These are phyloP conservation scores for Eumacrocentrus americanus DNA, from an alignment of 2,888 invertebrate species.

Conservation along the genomic window DNA sequence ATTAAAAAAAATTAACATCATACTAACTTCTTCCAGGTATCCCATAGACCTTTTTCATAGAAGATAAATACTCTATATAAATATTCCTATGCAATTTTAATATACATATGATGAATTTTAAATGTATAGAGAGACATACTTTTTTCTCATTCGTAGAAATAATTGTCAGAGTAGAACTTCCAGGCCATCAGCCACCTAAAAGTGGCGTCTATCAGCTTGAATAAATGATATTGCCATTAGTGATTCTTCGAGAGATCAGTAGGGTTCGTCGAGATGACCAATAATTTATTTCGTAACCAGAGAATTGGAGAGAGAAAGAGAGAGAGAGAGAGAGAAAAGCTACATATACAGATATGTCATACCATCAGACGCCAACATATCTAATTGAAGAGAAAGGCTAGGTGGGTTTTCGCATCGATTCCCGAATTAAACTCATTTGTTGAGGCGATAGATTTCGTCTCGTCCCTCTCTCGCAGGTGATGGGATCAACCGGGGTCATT, in stretches of 20 bases:
- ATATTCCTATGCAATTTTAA: too few relatives aligned
- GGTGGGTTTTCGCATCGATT: conserved; percentile 16
- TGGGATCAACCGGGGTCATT: conserved; percentile 51
- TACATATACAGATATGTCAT: background rate
- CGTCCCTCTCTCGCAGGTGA: conserved; percentile 20
- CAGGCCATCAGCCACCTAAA: conserved; percentile 23
- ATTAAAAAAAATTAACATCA: too few relatives aligned
- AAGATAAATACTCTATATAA: too few relatives aligned
- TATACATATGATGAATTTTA: too few relatives aligned
- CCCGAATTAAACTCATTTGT: conserved; percentile 29
- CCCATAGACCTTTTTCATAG: too few relatives aligned
- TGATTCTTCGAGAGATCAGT: conserved; percentile 28
- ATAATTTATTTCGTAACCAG: conserved; percentile 33
- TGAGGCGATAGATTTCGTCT: conserved; percentile 9
- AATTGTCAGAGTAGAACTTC: background rate
- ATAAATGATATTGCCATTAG: conserved; percentile 35
- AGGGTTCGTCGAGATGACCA: conserved; percentile 13
- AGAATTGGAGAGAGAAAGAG: background rate
- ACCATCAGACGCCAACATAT: background rate
- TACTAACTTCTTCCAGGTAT: too few relatives aligned
- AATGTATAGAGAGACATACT: too few relatives aligned
- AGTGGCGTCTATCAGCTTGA: conserved; percentile 30
- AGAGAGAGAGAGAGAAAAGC: too few relatives aligned
- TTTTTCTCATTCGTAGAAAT: background rate
- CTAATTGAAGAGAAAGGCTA: background rate